Evolutionary conservation across 2,888 invertebrate species (phyloP), one percentile per base, ranked within the genome.

Genomic region (Himalopsyche tibetana): DNA sequence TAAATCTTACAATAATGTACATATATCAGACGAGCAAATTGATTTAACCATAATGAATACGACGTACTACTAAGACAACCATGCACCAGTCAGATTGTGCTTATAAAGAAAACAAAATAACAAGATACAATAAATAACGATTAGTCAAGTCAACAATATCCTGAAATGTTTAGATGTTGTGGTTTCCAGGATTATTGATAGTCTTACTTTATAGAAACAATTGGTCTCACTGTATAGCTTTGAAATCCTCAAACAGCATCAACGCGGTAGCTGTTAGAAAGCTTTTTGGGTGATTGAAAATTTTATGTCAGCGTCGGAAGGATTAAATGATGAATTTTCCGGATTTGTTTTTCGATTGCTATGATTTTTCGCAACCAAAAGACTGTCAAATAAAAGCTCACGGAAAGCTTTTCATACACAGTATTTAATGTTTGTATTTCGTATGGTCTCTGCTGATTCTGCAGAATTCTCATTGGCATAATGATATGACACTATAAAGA

Each of bases 251-350:
- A 5, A 28, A 63, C 19, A 63, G 63, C 63, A n/a, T 63, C 56
- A 19, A 8, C 56, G 56, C 4, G 56, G n/a, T 17, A 56, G 56
- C 17, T 19, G 19, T 63, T 28, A 9, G 19, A 63, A 19, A 63
- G 63, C 63, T 63, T 63, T 63, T 63, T 63, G 28, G 51, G 63
- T 63, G 28, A 63, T 63, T 63, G 63, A 63, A 63, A 63, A 11
- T 28, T 63, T 51, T 15, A 15, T 51, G 51, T 4, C 51, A 51
- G 51, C 15, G 15, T 51, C 5, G 51, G 51, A 15, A 51, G 15
- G 51, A 51, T 51, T 51, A 51, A 15, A 15, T 51, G 12, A 51
- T 0, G 15, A 15, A 15, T 15, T 51, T 51, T 51, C 15, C 15
- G 3, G 51, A 51, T 51, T 51, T 51, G 51, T 51, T 15, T 51